These are phyloP conservation scores for Scalopus aquaticus DNA, from an alignment of 2,113 vertebrate species.

Conservation along the genomic window DNA sequence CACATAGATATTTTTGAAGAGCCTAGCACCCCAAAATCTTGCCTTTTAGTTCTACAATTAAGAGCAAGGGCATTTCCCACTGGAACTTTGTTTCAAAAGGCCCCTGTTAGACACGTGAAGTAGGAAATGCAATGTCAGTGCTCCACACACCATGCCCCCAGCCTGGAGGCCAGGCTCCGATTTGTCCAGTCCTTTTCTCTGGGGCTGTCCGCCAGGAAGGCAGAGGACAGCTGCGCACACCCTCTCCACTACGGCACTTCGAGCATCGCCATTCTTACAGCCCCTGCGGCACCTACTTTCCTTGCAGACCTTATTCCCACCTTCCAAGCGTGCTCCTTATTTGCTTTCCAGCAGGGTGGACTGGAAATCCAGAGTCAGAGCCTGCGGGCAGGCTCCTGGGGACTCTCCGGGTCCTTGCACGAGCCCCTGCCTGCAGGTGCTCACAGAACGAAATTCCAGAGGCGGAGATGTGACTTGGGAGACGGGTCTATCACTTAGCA, in stretches of 20 bases:
- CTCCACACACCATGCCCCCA: neutral
- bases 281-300: neutral
- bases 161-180: neutral
- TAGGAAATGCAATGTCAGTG: neutral
- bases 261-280: no score
- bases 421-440: rapidly evolving
- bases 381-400: no score
- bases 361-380: neutral
- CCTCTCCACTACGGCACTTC: neutral
- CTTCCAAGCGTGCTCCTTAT: neutral
- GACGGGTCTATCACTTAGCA: no score
- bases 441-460: rapidly evolving
- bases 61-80: neutral
- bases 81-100: neutral
- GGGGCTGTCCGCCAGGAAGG: neutral
- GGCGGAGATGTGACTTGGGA: neutral
- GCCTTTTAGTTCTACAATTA: neutral
- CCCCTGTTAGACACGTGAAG: neutral
- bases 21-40: neutral
- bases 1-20: neutral
- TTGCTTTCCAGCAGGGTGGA: neutral
- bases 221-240: no score
- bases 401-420: rapidly evolving
- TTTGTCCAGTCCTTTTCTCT: neutral
- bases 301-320: neutral